Base-by-base conservation (phyloP, 2,113 vertebrate species). In the Paratilapia polleni region DNA sequence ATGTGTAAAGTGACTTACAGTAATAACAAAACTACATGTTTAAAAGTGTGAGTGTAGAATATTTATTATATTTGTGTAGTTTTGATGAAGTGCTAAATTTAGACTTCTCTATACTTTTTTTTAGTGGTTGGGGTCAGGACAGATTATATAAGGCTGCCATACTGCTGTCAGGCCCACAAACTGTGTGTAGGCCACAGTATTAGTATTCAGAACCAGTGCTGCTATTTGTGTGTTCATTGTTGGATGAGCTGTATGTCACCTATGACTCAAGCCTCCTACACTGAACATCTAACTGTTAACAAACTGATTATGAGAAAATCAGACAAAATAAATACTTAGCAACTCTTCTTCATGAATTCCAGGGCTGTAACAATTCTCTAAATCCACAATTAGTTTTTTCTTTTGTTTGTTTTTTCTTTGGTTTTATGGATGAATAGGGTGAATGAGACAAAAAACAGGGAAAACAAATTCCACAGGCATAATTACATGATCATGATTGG, bases 281-380 rank as follows among this genome's bases (percentile, higher is more conserved):
- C 68, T 54, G 26, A 14, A 47, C 11, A 11, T 73, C 19, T 73
- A 54, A 54, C 17, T 31, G 47, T 19, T 73, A 34, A 31, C 13
- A 52, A 54, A 31, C 3, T 1, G 17, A 73, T 34, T 14, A 73
- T 11, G 24, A 73, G 4, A 73, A 73, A 70, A 70, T 52, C 43
- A 20, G 0, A 73, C 17, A 1, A 47, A 73, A 52, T 20, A 73
- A 31, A 52, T 31, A 31, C 17, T 20, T 31, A 8, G 1, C 2
- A 0, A 52, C 19, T 3, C 20, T 28, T 17, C 66, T 31, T 47
- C 31, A 52, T 31, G 47, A 31, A 52, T 31, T 52, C 31, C 0
- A 31, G 49, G 26, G 0, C 15, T 47, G 15, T 4, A 47, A 68
- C 26, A 47, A 19, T 19, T 15, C 41, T 26, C 43, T 24, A 68